phyloP scores from a whole-genome alignment of 2,797 vertebrate genomes.

The Diceros bicornis region DNA sequence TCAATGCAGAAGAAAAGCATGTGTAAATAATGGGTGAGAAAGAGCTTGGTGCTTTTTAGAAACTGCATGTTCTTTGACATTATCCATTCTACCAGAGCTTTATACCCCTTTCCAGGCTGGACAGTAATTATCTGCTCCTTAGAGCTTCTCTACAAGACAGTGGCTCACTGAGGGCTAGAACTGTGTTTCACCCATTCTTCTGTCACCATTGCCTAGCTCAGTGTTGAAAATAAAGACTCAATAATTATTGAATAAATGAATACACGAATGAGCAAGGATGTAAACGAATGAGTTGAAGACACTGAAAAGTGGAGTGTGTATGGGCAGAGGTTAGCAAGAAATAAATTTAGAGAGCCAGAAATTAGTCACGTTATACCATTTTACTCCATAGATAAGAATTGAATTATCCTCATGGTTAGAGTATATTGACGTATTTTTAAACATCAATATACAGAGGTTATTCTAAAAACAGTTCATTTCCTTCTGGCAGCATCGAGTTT shows the following conservation, averaged over 20 bases:
- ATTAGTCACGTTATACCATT: not conserved
- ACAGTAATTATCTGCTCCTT: not conserved
- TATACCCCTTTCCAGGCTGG: not conserved
- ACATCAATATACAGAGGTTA: slow-evolving; percentile 48
- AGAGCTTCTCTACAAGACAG: not conserved
- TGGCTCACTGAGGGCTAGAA: not conserved
- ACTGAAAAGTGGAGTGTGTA: not conserved
- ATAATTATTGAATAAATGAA: not conserved
- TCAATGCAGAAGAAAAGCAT: not conserved
- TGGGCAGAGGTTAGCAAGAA: slow-evolving; percentile 17
- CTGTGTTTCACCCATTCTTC: not conserved
- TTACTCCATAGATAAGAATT: slow-evolving; percentile 52
- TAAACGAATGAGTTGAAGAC: slow-evolving; percentile 12
- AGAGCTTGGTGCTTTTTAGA: not conserved
- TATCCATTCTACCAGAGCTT: not conserved
- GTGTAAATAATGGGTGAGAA: not conserved
- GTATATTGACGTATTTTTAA: slow-evolving; percentile 59
- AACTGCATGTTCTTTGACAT: not conserved
- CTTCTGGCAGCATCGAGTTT: slow-evolving; percentile 62
- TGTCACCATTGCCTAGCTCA: not conserved
- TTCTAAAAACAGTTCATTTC: slow-evolving; percentile 74
- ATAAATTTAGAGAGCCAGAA: not conserved
- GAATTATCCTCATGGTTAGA: not conserved
- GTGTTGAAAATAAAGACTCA: not conserved
- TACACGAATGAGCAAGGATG: not conserved